A percentile compares a stretch with the other conserved stretches of the same genome.
phyloP scores from a whole-genome alignment of 2,113 vertebrate genomes.

The Takifugu flavidus region DNA sequence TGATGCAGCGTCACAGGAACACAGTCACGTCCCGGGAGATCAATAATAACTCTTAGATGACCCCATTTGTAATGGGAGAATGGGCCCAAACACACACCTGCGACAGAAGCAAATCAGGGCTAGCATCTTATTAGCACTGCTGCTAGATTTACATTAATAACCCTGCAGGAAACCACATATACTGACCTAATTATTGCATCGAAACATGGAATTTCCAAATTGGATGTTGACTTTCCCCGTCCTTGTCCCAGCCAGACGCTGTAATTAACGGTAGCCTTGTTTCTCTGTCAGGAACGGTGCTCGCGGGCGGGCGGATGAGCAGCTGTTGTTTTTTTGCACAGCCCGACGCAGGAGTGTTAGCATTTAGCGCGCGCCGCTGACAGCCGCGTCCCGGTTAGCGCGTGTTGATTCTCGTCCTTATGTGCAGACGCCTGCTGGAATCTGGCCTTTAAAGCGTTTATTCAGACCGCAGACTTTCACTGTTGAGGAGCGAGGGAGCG shows the following conservation, averaged over 20 bases:
- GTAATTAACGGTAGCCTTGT: slow-evolving; percentile 4
- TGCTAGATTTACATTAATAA: too few species aligned
- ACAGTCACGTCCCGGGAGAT: slow-evolving; percentile 43
- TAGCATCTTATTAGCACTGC: too few species aligned
- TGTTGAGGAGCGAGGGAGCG: slow-evolving; percentile 2
- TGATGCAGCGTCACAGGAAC: slow-evolving; percentile 47
- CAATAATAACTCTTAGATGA: slow-evolving; percentile 10
- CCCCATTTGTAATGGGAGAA: too few species aligned
- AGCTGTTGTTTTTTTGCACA: slow-evolving; percentile 12
- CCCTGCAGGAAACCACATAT: too few species aligned
- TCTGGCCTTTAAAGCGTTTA: neutral
- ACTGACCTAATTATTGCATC: too few species aligned
- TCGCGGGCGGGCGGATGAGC: slow-evolving; percentile 4
- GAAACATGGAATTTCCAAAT: too few species aligned
- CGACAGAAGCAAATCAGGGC: too few species aligned
- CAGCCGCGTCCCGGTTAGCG: neutral
- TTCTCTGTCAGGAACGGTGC: neutral
- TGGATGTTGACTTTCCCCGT: too few species aligned
- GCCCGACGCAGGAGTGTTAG: neutral
- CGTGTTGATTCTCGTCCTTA: slow-evolving; percentile 2
- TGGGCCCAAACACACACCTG: too few species aligned
- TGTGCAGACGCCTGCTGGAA: slow-evolving; percentile 8
- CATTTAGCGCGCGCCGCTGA: neutral
- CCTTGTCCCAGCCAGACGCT: neutral
- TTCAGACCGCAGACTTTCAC: slow-evolving; percentile 14